Evolutionary conservation across 2,113 vertebrate species (phyloP).

Genomic region (Antechinus stuartii): DNA sequence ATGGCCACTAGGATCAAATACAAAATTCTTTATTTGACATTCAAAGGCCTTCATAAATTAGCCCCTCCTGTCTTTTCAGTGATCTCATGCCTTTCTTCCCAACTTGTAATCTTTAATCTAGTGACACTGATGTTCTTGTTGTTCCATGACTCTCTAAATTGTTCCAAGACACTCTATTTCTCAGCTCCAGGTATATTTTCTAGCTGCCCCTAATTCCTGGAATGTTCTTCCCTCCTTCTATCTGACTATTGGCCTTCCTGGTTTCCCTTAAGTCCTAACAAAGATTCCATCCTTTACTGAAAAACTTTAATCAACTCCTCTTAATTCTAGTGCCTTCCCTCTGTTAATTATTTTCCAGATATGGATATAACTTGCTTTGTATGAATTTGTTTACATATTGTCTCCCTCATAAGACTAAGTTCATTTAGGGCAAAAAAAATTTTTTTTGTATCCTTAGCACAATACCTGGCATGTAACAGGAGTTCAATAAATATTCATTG

Average conservation of each 20-base stretch:
- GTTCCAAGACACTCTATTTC: not conserved
- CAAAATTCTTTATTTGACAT: not conserved
- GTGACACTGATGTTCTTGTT: not conserved
- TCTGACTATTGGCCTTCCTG: not conserved
- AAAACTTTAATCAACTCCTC: not conserved
- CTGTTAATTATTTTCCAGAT: not conserved
- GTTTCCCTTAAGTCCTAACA: not conserved
- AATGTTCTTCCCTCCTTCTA: not conserved
- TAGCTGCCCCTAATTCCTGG: not conserved
- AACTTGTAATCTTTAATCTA: not conserved
- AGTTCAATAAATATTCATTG: not conserved
- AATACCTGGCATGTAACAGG: not conserved
- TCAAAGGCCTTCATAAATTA: not conserved
- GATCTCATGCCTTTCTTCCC: not conserved
- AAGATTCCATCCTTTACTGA: not conserved
- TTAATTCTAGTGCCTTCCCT: not conserved
- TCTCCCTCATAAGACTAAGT: not conserved
- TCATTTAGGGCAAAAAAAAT: not conserved
- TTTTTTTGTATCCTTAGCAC: not conserved
- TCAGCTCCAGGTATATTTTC: not conserved
- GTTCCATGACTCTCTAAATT: not conserved
- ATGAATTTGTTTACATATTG: not conserved
- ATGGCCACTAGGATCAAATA: not conserved
- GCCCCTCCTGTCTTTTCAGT: not conserved
- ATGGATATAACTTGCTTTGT: not conserved